phyloP scores from a whole-genome alignment of 1,140 invertebrate genomes.

The Cydia amplana region DNA sequence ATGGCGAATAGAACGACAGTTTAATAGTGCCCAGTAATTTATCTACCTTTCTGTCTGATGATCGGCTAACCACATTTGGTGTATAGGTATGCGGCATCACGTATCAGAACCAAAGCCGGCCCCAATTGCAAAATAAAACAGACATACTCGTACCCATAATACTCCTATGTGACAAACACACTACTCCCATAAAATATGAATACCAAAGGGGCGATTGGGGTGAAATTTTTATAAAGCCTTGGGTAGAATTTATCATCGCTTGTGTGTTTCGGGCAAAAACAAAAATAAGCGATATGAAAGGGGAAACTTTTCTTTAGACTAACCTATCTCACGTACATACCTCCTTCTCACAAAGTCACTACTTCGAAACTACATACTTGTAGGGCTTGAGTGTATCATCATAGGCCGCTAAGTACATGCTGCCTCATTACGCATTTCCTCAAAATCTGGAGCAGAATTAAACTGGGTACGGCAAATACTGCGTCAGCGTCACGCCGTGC shows the following conservation, averaged over 20 bases:
- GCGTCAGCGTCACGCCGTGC: background rate
- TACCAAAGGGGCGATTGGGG: conserved; percentile 25
- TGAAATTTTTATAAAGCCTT: conserved; percentile 30
- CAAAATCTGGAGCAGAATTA: conserved; percentile 10
- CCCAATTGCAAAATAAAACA: conserved; percentile 3
- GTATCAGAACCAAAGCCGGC: background rate
- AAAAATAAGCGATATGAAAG: conserved; percentile 29
- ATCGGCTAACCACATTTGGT: background rate
- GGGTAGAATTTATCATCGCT: conserved; percentile 27
- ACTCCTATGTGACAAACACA: conserved; percentile 19
- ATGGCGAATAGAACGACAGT: background rate
- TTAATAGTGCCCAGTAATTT: background rate
- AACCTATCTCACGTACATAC: too few species aligned
- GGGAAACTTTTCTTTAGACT: background rate
- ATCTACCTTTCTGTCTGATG: background rate
- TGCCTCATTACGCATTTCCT: background rate
- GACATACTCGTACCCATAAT: background rate
- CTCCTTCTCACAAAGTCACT: too few species aligned
- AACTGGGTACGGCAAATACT: conserved; percentile 2
- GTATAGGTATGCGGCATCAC: background rate
- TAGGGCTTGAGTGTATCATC: too few species aligned
- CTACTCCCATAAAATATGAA: conserved; percentile 30
- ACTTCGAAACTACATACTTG: too few species aligned
- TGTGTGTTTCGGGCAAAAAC: conserved; percentile 15
- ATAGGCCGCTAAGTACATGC: too few species aligned